These are phyloP conservation scores for Marmota monax DNA, from an alignment of 2,113 vertebrate species.

Conservation along the genomic window DNA sequence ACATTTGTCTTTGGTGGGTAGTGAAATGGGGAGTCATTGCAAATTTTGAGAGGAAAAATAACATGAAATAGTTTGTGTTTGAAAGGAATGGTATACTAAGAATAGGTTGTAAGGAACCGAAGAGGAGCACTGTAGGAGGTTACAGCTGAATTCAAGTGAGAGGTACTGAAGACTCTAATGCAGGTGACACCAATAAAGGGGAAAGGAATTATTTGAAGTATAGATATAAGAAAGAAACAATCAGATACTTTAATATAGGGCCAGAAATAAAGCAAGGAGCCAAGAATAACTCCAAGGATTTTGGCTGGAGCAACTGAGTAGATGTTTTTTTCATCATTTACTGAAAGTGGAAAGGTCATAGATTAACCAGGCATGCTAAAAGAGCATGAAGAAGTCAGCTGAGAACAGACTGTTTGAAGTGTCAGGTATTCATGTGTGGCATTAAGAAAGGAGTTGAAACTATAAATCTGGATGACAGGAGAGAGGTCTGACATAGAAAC, in stretches of 20 bases:
- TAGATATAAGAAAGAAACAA: neutral
- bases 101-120: neutral
- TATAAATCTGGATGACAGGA: neutral
- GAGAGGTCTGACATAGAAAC: neutral
- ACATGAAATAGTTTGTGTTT: neutral
- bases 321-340: neutral
- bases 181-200: neutral
- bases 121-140: neutral
- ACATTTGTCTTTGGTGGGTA: neutral
- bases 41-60: neutral
- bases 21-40: neutral
- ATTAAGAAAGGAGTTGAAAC: neutral
- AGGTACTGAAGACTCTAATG: neutral
- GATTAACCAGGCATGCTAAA: neutral
- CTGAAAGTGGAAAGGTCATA: neutral
- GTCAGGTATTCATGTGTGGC: neutral
- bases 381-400: neutral
- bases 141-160: neutral
- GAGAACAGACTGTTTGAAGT: neutral
- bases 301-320: neutral
- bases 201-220: neutral
- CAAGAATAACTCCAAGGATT: neutral
- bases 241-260: neutral
- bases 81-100: neutral
- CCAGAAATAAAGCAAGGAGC: neutral